Percentiles rank a stretch among this genome's conserved stretches.
phyloP scores from a whole-genome alignment of 2,797 vertebrate genomes.

The Bradypodion ventrale region DNA sequence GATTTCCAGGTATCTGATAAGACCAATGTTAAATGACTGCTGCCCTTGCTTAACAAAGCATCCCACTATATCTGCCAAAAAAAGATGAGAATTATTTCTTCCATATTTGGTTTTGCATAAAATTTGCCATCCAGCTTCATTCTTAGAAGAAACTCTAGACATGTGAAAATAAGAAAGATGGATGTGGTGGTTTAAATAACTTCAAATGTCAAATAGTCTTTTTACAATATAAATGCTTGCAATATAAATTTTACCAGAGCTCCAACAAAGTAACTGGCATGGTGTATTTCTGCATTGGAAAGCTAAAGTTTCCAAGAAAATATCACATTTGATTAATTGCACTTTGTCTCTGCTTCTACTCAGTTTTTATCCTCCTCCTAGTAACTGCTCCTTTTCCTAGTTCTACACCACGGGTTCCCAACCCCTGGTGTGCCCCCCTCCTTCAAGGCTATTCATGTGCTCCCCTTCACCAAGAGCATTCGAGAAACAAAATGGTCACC shows the following conservation, averaged over 20 bases:
- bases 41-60: background rate
- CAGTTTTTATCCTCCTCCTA: background rate
- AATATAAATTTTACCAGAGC: too few relatives aligned
- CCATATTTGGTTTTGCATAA: conserved; percentile 61
- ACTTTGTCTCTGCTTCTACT: background rate
- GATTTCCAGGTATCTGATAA: background rate
- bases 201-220: too few relatives aligned
- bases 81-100: conserved; percentile 26
- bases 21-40: too few relatives aligned
- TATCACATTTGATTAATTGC: background rate
- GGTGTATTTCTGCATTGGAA: background rate
- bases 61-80: conserved; percentile 27
- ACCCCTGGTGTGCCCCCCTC: too few relatives aligned
- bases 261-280: background rate
- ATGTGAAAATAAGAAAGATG: conserved; percentile 20
- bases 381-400: conserved; percentile 68
- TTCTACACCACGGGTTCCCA: too few relatives aligned
- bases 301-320: background rate
- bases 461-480: too few relatives aligned
- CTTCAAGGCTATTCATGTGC: too few relatives aligned
- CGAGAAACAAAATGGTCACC: too few relatives aligned
- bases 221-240: too few relatives aligned
- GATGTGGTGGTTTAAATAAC: background rate
- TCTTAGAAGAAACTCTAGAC: background rate
- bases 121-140: background rate